A percentile compares a stretch with the other conserved stretches of the same genome.
These are phyloP conservation scores for Agrochola lota DNA, from an alignment of 2,888 invertebrate genomes.

Conservation along the genomic window DNA sequence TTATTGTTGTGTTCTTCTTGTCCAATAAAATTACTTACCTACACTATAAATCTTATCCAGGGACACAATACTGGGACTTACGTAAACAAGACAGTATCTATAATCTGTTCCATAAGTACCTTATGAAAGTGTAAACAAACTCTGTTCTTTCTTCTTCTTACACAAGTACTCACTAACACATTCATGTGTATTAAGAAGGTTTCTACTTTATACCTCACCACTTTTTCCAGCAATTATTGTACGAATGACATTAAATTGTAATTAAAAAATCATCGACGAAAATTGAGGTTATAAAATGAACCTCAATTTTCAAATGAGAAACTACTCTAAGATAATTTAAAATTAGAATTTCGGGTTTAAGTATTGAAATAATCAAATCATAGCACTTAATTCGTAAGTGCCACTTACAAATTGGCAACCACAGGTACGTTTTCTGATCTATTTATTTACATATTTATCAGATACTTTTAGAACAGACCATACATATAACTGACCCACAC, in stretches of 20 bases:
- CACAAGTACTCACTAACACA: background rate
- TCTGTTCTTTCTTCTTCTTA: background rate
- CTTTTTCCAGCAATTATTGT: background rate
- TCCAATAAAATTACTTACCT: conserved; percentile 31
- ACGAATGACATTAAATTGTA: no score
- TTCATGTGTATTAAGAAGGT: background rate
- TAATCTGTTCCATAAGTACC: background rate
- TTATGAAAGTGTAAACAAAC: background rate
- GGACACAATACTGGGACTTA: conserved; percentile 3
- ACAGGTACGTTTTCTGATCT: background rate
- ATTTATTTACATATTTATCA: background rate
- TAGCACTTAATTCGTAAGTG: no score
- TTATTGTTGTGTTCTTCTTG: conserved; percentile 21
- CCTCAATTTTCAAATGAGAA: no score
- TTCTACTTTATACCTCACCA: background rate
- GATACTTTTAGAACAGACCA: background rate
- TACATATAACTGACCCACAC: background rate
- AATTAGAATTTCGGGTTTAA: background rate
- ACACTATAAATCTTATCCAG: conserved; percentile 34
- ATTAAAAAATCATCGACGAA: background rate
- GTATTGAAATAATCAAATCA: no score
- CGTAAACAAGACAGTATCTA: conserved; percentile 15
- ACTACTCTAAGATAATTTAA: background rate
- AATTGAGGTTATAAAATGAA: background rate
- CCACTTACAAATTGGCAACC: no score